Evolutionary conservation across 2,888 invertebrate species (phyloP).

Genomic region (Pseudococcus viburni): DNA sequence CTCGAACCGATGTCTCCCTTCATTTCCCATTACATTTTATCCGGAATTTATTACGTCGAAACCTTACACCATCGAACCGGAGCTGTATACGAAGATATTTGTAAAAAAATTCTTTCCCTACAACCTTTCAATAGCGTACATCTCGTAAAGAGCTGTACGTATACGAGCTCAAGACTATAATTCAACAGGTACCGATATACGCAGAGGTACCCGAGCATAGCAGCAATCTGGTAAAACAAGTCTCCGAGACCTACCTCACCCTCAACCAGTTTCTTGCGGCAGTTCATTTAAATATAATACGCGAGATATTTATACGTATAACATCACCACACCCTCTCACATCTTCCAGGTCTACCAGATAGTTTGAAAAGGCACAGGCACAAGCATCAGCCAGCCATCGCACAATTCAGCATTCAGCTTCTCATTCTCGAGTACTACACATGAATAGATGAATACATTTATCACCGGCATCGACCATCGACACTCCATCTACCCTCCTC

Average conservation of each 20-base stretch:
- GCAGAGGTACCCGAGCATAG: neutral
- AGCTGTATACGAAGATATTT: neutral
- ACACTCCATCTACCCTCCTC: neutral
- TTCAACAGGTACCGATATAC: neutral
- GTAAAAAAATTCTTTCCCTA: slow-evolving; percentile 6
- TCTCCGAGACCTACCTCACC: slow-evolving; percentile 46
- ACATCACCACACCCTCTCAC: neutral
- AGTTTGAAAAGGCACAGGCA: neutral
- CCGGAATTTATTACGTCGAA: neutral
- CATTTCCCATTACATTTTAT: neutral
- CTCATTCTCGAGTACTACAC: neutral
- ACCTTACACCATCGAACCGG: slow-evolving; percentile 1
- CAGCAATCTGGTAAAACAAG: slow-evolving; percentile 37
- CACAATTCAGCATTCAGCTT: slow-evolving; percentile 21
- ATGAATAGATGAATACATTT: slow-evolving; percentile 6
- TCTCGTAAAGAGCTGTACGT: neutral
- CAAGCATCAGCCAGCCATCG: neutral
- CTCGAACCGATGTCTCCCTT: neutral
- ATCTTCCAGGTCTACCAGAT: neutral
- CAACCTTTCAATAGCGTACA: neutral
- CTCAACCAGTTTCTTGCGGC: slow-evolving; percentile 7
- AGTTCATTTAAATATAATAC: slow-evolving; percentile 38
- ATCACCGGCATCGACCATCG: slow-evolving; percentile 4
- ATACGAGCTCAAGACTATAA: neutral
- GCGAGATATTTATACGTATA: slow-evolving; percentile 29